Evolutionary conservation across 1,140 invertebrate genomes (phyloP), one percentile per base, ranked within the genome.

Genomic region (Eumeta japonica): DNA sequence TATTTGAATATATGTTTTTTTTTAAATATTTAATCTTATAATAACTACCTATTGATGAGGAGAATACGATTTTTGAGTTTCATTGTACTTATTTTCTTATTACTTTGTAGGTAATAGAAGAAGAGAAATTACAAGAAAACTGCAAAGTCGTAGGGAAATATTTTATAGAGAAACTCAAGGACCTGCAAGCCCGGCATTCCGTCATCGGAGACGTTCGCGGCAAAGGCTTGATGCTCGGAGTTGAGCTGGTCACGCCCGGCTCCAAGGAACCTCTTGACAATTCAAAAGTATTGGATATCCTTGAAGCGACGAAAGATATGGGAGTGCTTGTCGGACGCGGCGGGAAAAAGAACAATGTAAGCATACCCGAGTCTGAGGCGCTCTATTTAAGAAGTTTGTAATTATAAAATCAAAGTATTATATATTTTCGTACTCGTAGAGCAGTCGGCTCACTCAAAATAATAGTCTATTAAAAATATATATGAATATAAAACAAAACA

Each of bases 221-320:
- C 3, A 97, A 96, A 75, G 96, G 96, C 0, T 72, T 98, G n/a
- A 97, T 98, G 94, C 85, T 98, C 47, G 96, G 93, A 0, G 58
- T 98, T 1, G 94, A 98, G 65, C 64, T 97, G 34, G 87, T 95
- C 0, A 63, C 72, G 7, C 81, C 91, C 28, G 79, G 82, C 35
- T 84, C 80, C 0, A 85, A 79, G 37, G 66, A 76, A 19, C 86
- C 92, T 0, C 61, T 98, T 3, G 48, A 72, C 5, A 46, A 61
- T 0, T 71, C 80, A 4, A 78, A 83, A 39, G 77, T 95, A 5
- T 55, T 75, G 0, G 74, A 83, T 18, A 88, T 98, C 28, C 88
- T 88, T 75, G 94, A 98, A 59, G 75, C 79, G 16, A 86, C 85
- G 28, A 92, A 91, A 70, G 85, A 97, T 48, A 77, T 85, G 58